These are phyloP conservation scores for Eupithecia pulchellata DNA, from an alignment of 2,888 invertebrate genomes.

Conservation along the genomic window DNA sequence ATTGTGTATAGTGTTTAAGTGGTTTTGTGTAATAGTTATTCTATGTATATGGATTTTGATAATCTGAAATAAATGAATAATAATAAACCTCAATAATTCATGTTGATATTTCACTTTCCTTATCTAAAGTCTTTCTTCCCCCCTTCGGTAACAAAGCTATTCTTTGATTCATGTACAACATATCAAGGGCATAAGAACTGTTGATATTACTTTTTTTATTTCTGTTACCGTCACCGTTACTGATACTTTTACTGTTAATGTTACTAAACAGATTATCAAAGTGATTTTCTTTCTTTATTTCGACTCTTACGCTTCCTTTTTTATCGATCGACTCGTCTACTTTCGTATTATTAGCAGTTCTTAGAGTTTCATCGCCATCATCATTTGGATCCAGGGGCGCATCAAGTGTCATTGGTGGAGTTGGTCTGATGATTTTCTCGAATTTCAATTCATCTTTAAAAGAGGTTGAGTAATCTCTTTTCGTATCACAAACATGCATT, in stretches of 20 bases:
- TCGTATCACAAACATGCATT: constrained; percentile 15
- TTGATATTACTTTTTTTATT: neutral
- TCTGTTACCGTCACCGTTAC: no score
- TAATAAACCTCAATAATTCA: neutral
- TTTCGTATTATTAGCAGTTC: neutral
- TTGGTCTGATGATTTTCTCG: constrained; percentile 12
- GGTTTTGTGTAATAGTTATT: no score
- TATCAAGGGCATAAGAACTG: neutral
- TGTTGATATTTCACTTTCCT: neutral
- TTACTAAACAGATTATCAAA: no score
- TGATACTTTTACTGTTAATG: no score
- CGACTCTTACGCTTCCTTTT: neutral
- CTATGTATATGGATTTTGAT: no score
- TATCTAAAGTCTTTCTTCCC: neutral
- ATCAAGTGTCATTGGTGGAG: neutral
- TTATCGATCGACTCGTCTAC: neutral
- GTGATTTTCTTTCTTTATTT: neutral
- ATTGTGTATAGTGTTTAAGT: no score
- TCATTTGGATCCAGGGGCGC: neutral
- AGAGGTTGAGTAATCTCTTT: constrained; percentile 1
- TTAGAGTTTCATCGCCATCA: neutral
- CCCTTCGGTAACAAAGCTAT: neutral
- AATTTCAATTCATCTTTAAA: constrained; percentile 23
- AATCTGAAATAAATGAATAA: no score
- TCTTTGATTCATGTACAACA: neutral